Conservation (phyloP, 1,140 invertebrate species). For the Eueides isabella region DNA sequence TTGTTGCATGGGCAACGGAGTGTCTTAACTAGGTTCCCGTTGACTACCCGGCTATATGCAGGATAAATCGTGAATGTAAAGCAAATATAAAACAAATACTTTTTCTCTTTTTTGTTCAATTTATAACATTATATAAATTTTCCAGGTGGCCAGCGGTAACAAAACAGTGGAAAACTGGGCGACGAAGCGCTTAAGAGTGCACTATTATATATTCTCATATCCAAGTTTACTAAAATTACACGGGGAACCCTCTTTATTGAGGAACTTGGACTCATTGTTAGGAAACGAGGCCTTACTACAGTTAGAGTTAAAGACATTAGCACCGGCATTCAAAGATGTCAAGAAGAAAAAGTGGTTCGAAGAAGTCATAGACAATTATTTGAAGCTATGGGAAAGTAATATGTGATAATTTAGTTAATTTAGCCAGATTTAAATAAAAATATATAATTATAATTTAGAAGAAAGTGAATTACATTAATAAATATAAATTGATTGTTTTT, state of each 20-base stretch:
- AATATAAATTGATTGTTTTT: constrained; percentile 1
- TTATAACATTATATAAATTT: constrained; percentile 16
- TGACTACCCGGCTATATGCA: no score
- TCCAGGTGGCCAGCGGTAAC: constrained; percentile 89
- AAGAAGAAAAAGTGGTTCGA: constrained; percentile 90
- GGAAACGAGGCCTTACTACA: constrained; percentile 92
- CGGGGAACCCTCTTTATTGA: constrained; percentile 87
- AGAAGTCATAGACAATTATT: constrained; percentile 93
- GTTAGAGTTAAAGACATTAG: constrained; percentile 89
- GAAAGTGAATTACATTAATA: neutral
- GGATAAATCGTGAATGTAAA: no score
- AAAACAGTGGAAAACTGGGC: constrained; percentile 90
- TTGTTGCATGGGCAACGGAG: no score
- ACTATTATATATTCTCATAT: constrained; percentile 92
- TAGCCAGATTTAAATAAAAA: neutral
- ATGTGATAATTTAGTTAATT: constrained; percentile 82
- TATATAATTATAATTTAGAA: neutral
- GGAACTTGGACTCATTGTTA: constrained; percentile 87
- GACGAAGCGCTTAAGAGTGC: constrained; percentile 86
- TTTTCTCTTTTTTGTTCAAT: no score
- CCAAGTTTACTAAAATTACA: constrained; percentile 91
- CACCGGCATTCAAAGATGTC: constrained; percentile 88
- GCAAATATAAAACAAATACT: no score
- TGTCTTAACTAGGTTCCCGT: no score
- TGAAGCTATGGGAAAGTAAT: constrained; percentile 94